phyloP scores from a whole-genome alignment of 37 sponge, comb jelly and placozoan species.

The Haliclona indistincta region DNA sequence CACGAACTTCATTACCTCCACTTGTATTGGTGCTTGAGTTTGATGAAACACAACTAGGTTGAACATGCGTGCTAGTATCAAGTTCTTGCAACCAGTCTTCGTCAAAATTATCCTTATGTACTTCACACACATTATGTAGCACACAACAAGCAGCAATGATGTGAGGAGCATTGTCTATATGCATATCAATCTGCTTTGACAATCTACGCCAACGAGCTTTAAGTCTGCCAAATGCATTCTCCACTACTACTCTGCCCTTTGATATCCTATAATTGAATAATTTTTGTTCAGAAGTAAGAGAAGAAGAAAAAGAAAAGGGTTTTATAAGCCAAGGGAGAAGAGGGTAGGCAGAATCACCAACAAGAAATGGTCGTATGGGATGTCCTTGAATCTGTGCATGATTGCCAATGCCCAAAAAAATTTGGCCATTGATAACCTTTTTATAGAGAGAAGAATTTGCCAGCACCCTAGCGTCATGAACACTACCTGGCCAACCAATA shows the following conservation, averaged over 20 bases:
- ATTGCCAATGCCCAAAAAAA: neutral
- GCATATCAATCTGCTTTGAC: constrained; percentile 20
- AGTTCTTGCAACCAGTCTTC: constrained; percentile 15
- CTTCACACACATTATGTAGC: constrained; percentile 33
- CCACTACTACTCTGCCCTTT: constrained; percentile 32
- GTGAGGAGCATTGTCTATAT: constrained; percentile 7
- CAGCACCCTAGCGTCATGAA: constrained; percentile 42
- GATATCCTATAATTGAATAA: constrained; percentile 8
- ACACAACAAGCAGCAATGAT: constrained; percentile 26
- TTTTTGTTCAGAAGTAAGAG: neutral
- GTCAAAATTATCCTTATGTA: constrained; percentile 2
- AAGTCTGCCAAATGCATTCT: no score
- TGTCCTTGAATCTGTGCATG: neutral
- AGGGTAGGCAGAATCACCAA: no score
- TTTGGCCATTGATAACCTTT: neutral
- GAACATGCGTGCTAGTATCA: no score
- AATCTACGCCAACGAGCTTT: constrained; percentile 34
- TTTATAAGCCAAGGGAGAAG: constrained; percentile 50
- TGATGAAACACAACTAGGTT: no score
- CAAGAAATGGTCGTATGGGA: constrained; percentile 1
- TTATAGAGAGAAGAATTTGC: constrained; percentile 16
- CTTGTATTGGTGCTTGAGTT: no score
- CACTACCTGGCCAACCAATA: constrained; percentile 50
- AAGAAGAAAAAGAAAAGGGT: constrained; percentile 7
- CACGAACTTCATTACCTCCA: no score